Conservation (phyloP, 2,113 vertebrate species). For the Chloroceryle aenea region DNA sequence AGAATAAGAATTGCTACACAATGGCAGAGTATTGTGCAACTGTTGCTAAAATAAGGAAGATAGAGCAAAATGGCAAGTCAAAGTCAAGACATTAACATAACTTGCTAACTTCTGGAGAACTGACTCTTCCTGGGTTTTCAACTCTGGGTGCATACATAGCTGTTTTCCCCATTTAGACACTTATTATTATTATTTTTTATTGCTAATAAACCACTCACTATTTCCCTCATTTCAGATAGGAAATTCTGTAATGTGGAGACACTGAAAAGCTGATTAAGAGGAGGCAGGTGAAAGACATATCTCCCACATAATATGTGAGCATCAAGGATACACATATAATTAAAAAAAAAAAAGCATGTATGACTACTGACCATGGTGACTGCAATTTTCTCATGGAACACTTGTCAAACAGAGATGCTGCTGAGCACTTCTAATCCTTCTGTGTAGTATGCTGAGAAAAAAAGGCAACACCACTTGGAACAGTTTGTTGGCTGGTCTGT, state of each 20-base stretch:
- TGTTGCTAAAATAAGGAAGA: background rate
- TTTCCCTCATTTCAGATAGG: background rate
- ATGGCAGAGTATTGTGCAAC: background rate
- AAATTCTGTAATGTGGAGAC: background rate
- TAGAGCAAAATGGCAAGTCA: background rate
- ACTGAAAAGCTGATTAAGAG: background rate
- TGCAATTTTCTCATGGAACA: fast-evolving
- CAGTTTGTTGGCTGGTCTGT: background rate
- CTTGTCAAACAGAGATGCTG: background rate
- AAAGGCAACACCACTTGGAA: background rate
- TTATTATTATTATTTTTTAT: background rate
- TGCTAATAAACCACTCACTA: background rate
- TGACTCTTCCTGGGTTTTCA: background rate
- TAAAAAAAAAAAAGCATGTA: background rate
- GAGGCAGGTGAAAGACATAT: background rate
- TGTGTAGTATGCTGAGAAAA: background rate
- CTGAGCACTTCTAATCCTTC: background rate
- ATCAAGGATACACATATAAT: fast-evolving
- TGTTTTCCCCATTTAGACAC: background rate
- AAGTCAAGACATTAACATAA: background rate
- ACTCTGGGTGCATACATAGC: too few relatives aligned
- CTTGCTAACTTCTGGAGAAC: background rate
- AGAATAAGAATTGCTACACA: background rate
- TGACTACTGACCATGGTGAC: fast-evolving
- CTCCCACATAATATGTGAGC: background rate